phyloP scores from a whole-genome alignment of 2,113 vertebrate genomes.

The Crotalus horridus region DNA sequence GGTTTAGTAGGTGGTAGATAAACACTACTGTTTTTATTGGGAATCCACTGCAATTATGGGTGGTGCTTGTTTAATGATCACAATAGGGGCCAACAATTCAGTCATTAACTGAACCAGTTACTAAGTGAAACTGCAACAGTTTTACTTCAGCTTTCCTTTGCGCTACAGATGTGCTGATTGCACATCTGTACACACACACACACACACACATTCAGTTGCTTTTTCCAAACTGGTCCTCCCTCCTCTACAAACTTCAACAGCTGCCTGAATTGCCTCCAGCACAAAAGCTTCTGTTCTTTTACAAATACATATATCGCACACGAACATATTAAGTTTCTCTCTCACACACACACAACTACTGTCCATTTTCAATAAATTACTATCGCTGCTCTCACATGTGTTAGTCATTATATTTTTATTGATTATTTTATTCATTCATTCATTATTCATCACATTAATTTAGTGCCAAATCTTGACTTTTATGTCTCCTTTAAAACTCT shows the following conservation, averaged over 20 bases:
- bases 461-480: not conserved
- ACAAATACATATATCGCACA: not conserved
- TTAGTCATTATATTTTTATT: not conserved
- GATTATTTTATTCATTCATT: not conserved
- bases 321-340: not conserved
- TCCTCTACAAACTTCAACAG: not conserved
- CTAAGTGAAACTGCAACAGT: not conserved
- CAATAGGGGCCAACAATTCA: not conserved
- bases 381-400: not conserved
- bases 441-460: not conserved
- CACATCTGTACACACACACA: not conserved
- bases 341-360: not conserved
- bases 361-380: not conserved
- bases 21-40: not conserved
- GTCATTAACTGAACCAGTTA: not conserved
- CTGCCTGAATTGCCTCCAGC: conserved; percentile 20
- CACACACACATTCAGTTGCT: not conserved
- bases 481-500: not conserved
- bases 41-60: not conserved
- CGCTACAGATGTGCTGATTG: not conserved
- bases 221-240: not conserved
- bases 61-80: not conserved
- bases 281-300: conserved; percentile 17
- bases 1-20: not conserved
- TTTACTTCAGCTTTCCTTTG: not conserved